Conservation (phyloP, 2,888 invertebrate species). For the Dicyrtoma fusca region DNA sequence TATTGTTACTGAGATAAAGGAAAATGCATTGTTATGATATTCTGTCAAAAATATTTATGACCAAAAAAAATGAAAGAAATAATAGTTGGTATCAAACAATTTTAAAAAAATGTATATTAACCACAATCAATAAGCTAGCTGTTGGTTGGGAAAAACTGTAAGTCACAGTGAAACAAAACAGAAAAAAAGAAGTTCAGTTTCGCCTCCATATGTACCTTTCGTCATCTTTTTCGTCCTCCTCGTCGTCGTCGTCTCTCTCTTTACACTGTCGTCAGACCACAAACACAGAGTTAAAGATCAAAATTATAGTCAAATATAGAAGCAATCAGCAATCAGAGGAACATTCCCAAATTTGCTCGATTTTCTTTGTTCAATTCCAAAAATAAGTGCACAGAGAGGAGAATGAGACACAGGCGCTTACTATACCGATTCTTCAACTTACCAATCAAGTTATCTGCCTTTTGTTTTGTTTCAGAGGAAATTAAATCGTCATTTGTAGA, state of each 20-base stretch:
- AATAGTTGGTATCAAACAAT: conserved; percentile 40
- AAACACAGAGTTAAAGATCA: too few relatives aligned
- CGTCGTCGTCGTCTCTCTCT: conserved; percentile 9
- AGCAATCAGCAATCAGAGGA: too few relatives aligned
- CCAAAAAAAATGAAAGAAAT: conserved; percentile 32
- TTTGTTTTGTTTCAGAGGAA: too few relatives aligned
- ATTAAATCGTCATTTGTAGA: too few relatives aligned
- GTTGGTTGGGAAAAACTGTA: conserved; percentile 42
- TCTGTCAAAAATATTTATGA: conserved; percentile 51
- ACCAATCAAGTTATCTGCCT: too few relatives aligned
- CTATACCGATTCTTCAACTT: too few relatives aligned
- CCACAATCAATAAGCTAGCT: conserved; percentile 44
- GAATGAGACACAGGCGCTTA: too few relatives aligned
- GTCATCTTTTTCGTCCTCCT: conserved; percentile 23
- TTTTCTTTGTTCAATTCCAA: too few relatives aligned
- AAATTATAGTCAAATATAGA: too few relatives aligned
- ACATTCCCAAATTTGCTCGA: too few relatives aligned
- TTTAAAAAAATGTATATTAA: conserved; percentile 4
- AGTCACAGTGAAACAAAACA: conserved; percentile 38
- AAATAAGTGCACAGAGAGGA: too few relatives aligned
- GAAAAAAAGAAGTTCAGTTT: conserved; percentile 11
- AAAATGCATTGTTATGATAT: conserved; percentile 42
- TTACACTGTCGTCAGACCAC: too few relatives aligned
- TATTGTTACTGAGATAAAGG: conserved; percentile 44
- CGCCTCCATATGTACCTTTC: conserved; percentile 21